phyloP scores from a whole-genome alignment of 2,797 vertebrate species.

The Scarus forsteni region DNA sequence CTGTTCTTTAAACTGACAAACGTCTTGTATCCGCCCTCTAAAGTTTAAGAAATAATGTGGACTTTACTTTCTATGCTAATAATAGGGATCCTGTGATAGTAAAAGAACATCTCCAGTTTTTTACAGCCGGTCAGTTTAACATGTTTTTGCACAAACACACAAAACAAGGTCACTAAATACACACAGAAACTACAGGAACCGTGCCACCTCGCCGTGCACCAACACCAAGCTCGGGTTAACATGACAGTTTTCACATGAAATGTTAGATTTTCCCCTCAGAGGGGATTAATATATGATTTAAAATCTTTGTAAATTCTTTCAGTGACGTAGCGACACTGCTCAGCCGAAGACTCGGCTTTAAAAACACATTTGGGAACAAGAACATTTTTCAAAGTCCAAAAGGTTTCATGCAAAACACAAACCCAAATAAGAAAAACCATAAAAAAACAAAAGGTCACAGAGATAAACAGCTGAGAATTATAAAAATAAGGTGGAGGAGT shows the following conservation, averaged over 20 bases:
- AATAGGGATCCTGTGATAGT: neutral
- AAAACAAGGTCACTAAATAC: neutral
- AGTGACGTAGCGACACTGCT: neutral
- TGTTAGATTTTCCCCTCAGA: slow-evolving; percentile 4
- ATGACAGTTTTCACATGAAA: neutral
- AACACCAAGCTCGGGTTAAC: neutral
- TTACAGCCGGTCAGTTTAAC: neutral
- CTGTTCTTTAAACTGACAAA: too few relatives aligned
- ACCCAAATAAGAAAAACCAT: slow-evolving; percentile 4
- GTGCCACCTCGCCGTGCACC: slow-evolving; percentile 31
- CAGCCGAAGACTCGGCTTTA: slow-evolving; percentile 15
- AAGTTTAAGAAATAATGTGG: too few relatives aligned
- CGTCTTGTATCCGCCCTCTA: too few relatives aligned
- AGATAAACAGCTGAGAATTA: slow-evolving; percentile 61
- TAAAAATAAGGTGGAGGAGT: slow-evolving; percentile 78
- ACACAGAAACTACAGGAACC: neutral
- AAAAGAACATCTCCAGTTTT: slow-evolving; percentile 4
- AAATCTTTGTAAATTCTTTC: neutral
- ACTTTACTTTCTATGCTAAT: too few relatives aligned
- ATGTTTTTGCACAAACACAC: neutral
- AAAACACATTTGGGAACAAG: slow-evolving; percentile 35
- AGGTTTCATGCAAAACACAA: slow-evolving; percentile 71
- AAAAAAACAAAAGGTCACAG: slow-evolving; percentile 38
- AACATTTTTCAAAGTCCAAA: slow-evolving; percentile 29
- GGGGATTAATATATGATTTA: neutral